A percentile compares a stretch with the other conserved stretches of the same genome.
Evolutionary conservation across 2,888 invertebrate genomes (phyloP).

Genomic region (Ichneumoninae sp.): DNA sequence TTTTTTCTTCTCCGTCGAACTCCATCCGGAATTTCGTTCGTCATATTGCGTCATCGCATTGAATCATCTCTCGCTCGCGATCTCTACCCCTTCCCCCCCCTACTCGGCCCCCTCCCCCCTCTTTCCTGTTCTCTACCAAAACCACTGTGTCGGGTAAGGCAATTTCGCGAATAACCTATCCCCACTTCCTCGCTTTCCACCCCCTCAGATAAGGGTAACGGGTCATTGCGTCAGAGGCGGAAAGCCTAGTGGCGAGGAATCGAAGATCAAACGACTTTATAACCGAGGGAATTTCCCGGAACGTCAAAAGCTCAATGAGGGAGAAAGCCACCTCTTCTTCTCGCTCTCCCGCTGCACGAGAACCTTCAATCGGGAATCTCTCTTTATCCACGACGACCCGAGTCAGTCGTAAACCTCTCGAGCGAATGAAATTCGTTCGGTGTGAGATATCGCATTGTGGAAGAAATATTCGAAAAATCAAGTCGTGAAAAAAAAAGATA

Average conservation of each 20-base stretch:
- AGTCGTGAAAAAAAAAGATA: not conserved
- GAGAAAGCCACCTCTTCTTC: slow-evolving; percentile 9
- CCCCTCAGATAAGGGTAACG: slow-evolving; percentile 32
- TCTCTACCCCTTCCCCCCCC: too few relatives aligned
- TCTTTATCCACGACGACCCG: slow-evolving; percentile 28
- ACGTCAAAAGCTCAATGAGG: slow-evolving; percentile 15
- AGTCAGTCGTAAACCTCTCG: slow-evolving; percentile 30
- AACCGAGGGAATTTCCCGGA: not conserved
- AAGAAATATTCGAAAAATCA: not conserved
- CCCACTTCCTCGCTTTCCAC: slow-evolving; percentile 23
- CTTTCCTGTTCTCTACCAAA: too few relatives aligned
- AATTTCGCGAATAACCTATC: slow-evolving; percentile 47
- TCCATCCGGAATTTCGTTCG: slow-evolving; percentile 33
- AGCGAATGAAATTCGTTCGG: slow-evolving; percentile 26
- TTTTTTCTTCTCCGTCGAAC: not conserved
- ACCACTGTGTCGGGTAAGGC: slow-evolving; percentile 21
- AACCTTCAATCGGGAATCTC: slow-evolving; percentile 51
- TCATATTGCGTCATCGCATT: slow-evolving; percentile 63
- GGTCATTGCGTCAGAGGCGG: slow-evolving; percentile 67
- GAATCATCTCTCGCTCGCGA: slow-evolving; percentile 47
- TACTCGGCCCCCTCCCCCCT: too few relatives aligned
- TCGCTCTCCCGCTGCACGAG: slow-evolving; percentile 14
- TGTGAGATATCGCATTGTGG: not conserved
- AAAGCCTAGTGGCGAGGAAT: slow-evolving; percentile 54
- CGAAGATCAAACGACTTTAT: slow-evolving; percentile 61